Percentiles rank a stretch among this genome's conserved stretches.
These are phyloP conservation scores for Axea sp. DNA, from an alignment of 2,888 invertebrate species.

Conservation along the genomic window DNA sequence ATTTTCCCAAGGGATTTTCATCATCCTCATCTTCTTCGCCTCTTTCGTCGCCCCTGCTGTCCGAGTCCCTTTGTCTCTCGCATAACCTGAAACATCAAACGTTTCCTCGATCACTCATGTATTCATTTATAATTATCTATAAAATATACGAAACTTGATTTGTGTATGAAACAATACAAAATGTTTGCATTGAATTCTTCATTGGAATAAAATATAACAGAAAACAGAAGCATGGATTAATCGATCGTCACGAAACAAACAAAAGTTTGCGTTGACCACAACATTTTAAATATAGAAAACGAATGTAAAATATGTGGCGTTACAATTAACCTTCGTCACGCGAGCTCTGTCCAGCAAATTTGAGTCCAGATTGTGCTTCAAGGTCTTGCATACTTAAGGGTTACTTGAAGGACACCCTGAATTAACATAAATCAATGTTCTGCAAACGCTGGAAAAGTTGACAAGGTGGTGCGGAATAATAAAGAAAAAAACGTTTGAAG, in stretches of 20 bases:
- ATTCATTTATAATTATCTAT: background rate
- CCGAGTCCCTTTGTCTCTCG: conserved; percentile 79
- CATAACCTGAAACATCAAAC: conserved; percentile 78
- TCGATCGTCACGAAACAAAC: conserved; percentile 60
- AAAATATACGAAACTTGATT: no score
- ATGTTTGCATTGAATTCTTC: no score
- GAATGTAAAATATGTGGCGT: conserved; percentile 26
- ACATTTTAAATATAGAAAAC: conserved; percentile 47
- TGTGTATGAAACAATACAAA: no score
- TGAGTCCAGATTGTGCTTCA: conserved; percentile 27
- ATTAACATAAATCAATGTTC: conserved; percentile 58
- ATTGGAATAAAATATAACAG: no score
- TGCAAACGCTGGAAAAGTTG: background rate
- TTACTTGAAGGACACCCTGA: conserved; percentile 42
- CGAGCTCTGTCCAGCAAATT: conserved; percentile 40
- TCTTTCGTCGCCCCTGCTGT: conserved; percentile 76
- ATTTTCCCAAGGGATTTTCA: conserved; percentile 82
- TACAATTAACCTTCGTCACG: conserved; percentile 57
- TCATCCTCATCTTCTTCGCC: conserved; percentile 77
- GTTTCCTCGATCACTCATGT: background rate
- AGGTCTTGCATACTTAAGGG: conserved; percentile 42
- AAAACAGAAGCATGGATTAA: conserved; percentile 65
- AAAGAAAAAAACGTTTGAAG: no score
- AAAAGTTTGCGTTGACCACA: conserved; percentile 59
- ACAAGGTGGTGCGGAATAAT: no score